Evolutionary conservation across 2,888 invertebrate genomes (phyloP), one percentile per base, ranked within the genome.

Genomic region (Conus canariensis): DNA sequence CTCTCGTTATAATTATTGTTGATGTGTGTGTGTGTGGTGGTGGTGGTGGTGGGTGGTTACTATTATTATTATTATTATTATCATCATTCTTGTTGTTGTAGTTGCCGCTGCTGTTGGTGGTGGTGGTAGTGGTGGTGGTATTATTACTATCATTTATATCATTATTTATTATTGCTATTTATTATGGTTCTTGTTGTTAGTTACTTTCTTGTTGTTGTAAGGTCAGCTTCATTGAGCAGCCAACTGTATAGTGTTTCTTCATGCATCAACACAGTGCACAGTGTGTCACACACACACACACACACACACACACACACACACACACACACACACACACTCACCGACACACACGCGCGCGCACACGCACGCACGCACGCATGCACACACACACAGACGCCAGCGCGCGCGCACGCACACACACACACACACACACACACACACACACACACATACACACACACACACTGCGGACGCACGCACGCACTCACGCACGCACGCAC

Each of bases 401-500:
- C 70, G 19, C 70, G 7, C 19, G 22, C 70, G 7, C 70, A 7
- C 70, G 7, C 70, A 70, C n/a, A 25, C n/a, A 9, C 25, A 25
- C n/a, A 25, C 14, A 77, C 9, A 25, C 14, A 25, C 8, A 77
- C 2, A 25, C n/a, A 25, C n/a, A 25, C n/a, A 77, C 25, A 77
- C 8, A 25, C 9, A 77, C 9, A 77, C 10, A 3, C 8, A 25
- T 0, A 25, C 9, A 8, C n/a, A 8, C 9, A 25, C 25, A 25
- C n/a, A 77, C 25, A n/a, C 8, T 5, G 6, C 25, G 6, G 2
- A n/a, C n/a, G 2, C 77, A 77, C 77, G 25, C 77, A 77, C 77
- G 25, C 77, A 77, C 77, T 3, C 77, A 77, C 77, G 25, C 77
- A 77, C 77, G 30, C 77, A 77, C 77, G 30, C 77, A 77, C 77